phyloP scores from a whole-genome alignment of 2,797 vertebrate genomes.

The Dicrostonyx torquatus region DNA sequence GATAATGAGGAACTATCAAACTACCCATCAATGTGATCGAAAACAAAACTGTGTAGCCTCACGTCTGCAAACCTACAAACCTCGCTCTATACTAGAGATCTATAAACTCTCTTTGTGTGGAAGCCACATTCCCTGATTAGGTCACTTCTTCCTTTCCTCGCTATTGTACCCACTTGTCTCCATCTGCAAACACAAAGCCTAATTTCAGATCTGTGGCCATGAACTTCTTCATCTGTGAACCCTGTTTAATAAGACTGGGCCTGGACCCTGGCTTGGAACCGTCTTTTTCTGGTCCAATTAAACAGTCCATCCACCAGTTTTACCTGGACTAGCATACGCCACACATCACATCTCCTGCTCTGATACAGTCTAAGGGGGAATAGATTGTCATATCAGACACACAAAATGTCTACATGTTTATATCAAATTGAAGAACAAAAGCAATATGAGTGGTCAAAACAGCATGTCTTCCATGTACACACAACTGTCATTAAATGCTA shows the following conservation, averaged over 20 bases:
- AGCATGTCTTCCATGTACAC: neutral
- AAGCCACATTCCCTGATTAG: too few species aligned
- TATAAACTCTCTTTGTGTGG: neutral
- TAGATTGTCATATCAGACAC: neutral
- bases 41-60: neutral
- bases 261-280: too few species aligned
- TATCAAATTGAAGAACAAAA: neutral
- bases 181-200: neutral
- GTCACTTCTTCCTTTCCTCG: neutral
- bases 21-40: neutral
- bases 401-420: neutral
- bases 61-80: neutral
- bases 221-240: neutral
- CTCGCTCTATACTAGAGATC: neutral
- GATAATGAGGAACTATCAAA: neutral
- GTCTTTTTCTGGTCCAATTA: neutral
- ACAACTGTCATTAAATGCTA: neutral
- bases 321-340: neutral
- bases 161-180: neutral
- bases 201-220: neutral
- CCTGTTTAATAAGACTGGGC: neutral
- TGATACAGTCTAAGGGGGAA: neutral
- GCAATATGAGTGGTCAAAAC: neutral
- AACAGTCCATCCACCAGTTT: neutral
- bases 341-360: neutral